Evolutionary conservation across 2,888 invertebrate species (phyloP).

Genomic region (Metalampra italica): DNA sequence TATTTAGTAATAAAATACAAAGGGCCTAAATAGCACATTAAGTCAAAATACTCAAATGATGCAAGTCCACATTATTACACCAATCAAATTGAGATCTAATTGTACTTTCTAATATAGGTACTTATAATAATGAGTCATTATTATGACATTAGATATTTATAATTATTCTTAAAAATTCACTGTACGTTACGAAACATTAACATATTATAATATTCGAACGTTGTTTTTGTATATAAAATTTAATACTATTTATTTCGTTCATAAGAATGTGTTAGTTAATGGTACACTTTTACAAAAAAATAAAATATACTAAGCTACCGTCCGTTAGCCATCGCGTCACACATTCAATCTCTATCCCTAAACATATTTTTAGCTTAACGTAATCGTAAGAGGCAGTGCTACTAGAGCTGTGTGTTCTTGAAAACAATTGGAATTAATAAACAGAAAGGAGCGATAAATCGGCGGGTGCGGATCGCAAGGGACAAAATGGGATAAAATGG

Average conservation of each 20-base stretch:
- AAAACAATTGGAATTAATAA: no score
- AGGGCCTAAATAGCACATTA: neutral
- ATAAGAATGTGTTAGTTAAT: conserved; percentile 25
- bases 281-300: neutral
- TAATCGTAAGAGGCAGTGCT: no score
- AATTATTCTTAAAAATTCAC: conserved; percentile 14
- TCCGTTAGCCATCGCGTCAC: no score
- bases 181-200: conserved; percentile 17
- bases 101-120: conserved; percentile 37
- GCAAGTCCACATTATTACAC: conserved; percentile 12
- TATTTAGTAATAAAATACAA: neutral
- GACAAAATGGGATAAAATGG: no score
- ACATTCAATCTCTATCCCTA: no score
- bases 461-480: no score
- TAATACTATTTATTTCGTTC: conserved; percentile 28
- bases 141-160: neutral
- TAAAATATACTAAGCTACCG: neutral
- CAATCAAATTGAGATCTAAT: conserved; percentile 40
- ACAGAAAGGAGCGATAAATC: no score
- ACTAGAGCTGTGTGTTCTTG: no score
- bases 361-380: no score
- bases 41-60: neutral
- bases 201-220: conserved; percentile 17
- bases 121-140: no score
- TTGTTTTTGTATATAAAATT: conserved; percentile 30